phyloP scores from a whole-genome alignment of 1,140 invertebrate genomes.

The Ephestia elutella region DNA sequence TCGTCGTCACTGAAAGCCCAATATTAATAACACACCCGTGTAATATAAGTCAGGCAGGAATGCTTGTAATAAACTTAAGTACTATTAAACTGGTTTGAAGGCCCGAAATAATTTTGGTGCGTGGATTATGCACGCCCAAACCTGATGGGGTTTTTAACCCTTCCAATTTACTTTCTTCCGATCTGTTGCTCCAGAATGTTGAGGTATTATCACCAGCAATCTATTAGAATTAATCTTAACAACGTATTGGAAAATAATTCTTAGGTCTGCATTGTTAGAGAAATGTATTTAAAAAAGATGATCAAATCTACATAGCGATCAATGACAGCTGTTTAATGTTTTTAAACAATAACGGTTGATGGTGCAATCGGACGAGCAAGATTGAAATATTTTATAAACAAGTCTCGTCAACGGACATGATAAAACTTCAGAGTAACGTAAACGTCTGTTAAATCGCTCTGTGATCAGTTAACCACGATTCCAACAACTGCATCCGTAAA shows the following conservation, averaged over 20 bases:
- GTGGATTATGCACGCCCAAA: constrained; percentile 25
- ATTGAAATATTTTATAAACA: constrained; percentile 4
- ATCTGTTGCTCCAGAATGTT: no score
- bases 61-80: not conserved
- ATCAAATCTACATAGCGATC: not conserved
- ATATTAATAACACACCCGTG: not conserved
- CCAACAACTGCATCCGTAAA: constrained; percentile 39
- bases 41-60: not conserved
- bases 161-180: constrained; percentile 13
- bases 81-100: constrained; percentile 18
- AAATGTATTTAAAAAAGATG: no score
- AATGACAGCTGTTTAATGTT: not conserved
- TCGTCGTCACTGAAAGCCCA: not conserved
- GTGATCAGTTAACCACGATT: constrained; percentile 17
- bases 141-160: constrained; percentile 34
- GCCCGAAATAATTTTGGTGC: constrained; percentile 31
- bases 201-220: no score
- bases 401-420: not conserved
- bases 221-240: no score
- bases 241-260: no score
- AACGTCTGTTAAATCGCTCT: not conserved
- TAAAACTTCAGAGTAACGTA: not conserved
- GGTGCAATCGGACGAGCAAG: not conserved
- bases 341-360: not conserved
- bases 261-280: no score